phyloP scores from a whole-genome alignment of 2,113 vertebrate species.

The Pongo abelii region DNA sequence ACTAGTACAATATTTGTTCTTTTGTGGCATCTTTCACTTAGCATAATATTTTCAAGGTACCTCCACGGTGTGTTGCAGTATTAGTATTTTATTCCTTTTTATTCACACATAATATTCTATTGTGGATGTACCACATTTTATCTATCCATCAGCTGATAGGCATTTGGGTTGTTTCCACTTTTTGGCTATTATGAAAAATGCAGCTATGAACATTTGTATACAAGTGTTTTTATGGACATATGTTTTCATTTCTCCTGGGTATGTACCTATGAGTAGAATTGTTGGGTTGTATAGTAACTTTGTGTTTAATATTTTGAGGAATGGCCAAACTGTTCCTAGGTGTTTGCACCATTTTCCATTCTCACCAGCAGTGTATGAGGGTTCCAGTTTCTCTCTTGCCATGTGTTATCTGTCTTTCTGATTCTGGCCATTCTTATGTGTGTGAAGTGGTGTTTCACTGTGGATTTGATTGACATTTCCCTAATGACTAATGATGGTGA shows the following conservation, averaged over 20 bases:
- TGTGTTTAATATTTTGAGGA: neutral
- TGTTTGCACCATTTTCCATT: neutral
- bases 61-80: too few relatives aligned
- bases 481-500: neutral
- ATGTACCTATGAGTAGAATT: neutral
- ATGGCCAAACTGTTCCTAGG: neutral
- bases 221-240: neutral
- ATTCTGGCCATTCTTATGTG: neutral
- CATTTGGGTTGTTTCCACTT: neutral
- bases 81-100: neutral
- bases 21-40: neutral
- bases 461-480: neutral
- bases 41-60: neutral
- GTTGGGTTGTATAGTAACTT: neutral
- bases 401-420: neutral
- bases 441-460: neutral
- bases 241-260: neutral
- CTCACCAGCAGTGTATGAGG: neutral
- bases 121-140: neutral
- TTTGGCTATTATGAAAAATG: neutral
- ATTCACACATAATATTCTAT: neutral
- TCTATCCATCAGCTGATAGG: neutral
- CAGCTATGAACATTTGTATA: neutral
- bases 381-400: neutral
- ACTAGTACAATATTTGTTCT: neutral